Evolutionary conservation across 2,888 invertebrate genomes (phyloP).

Genomic region (Ariolimax columbianus): DNA sequence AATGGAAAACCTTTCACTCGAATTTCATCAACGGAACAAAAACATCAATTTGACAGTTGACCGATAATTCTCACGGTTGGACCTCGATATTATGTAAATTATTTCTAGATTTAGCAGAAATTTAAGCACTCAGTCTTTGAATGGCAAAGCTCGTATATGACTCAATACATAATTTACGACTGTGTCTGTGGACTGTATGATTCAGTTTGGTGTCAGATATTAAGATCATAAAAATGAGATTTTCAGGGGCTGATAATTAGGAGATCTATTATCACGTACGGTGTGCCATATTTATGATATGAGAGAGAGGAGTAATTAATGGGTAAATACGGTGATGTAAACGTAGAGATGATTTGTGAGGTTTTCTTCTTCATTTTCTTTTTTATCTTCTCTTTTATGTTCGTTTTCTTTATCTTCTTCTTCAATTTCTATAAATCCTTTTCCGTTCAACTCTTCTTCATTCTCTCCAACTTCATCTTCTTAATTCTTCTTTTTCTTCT

Average conservation of each 20-base stretch:
- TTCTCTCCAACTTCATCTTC: too few species aligned
- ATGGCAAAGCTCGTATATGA: neutral
- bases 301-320: too few species aligned
- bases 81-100: conserved; percentile 22
- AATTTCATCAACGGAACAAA: conserved; percentile 19
- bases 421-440: too few species aligned
- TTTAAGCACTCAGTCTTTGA: conserved; percentile 18
- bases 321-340: too few species aligned
- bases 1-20: conserved; percentile 36
- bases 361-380: too few species aligned
- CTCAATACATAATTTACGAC: conserved; percentile 20
- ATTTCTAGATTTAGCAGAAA: conserved; percentile 27
- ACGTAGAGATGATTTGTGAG: too few species aligned
- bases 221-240: neutral
- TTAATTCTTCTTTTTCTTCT: too few species aligned
- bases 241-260: neutral
- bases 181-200: neutral
- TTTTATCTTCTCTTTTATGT: too few species aligned
- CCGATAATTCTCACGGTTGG: conserved; percentile 18
- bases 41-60: conserved; percentile 35
- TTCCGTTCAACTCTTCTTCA: too few species aligned
- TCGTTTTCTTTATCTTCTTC: too few species aligned
- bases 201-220: neutral
- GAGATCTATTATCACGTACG: neutral
- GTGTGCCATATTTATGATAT: neutral